Evolutionary conservation across 2,888 invertebrate species (phyloP).

Genomic region (Rhagophthalmus giganteus): DNA sequence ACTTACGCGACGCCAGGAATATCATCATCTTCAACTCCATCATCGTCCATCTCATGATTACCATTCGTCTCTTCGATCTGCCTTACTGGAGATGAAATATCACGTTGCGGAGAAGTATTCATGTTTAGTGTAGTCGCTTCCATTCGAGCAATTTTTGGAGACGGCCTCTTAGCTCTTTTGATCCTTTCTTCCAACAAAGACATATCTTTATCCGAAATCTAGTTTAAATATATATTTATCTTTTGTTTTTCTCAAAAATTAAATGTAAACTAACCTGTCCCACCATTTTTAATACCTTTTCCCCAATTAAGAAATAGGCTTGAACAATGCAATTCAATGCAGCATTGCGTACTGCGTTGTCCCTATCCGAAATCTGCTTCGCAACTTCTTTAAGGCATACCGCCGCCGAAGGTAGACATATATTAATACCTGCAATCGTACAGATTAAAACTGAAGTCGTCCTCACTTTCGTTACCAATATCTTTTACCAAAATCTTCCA

Average conservation of each 20-base stretch:
- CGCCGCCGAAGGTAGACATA: constrained; percentile 79
- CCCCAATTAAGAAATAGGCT: constrained; percentile 89
- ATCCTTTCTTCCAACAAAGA: constrained; percentile 94
- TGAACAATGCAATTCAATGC: constrained; percentile 92
- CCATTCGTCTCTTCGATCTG: constrained; percentile 39
- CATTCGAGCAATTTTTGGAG: constrained; percentile 39
- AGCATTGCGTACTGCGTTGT: constrained; percentile 93
- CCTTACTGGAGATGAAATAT: constrained; percentile 7
- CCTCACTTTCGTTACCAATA: not conserved
- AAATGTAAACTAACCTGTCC: constrained; percentile 68
- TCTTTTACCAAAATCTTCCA: constrained; percentile 75
- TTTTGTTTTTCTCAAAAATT: no score
- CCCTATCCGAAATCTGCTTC: constrained; percentile 92
- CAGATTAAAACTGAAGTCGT: not conserved
- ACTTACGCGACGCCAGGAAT: constrained; percentile 39
- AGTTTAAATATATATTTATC: constrained; percentile 17
- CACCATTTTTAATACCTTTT: constrained; percentile 87
- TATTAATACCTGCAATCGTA: constrained; percentile 59
- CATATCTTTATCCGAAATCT: constrained; percentile 93
- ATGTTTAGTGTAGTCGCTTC: constrained; percentile 20
- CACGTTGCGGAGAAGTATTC: constrained; percentile 11
- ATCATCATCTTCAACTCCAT: constrained; percentile 44
- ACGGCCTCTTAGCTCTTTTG: constrained; percentile 78
- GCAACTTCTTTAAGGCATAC: constrained; percentile 88
- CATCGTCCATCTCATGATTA: constrained; percentile 38